Conservation (phyloP, 2,113 vertebrate genomes). For the Peromyscus leucopus region DNA sequence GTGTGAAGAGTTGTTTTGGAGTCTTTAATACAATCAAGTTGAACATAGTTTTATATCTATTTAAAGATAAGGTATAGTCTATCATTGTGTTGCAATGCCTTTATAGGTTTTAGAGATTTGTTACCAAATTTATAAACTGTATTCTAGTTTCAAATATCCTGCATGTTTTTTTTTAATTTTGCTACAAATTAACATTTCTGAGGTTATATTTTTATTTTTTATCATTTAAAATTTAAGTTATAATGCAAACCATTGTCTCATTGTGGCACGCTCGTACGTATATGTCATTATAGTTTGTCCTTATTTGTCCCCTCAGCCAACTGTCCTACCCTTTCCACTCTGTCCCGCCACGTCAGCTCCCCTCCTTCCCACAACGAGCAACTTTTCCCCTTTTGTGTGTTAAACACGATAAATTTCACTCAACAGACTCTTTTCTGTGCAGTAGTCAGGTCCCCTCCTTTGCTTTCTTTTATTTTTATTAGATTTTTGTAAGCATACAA, state of each 20-base stretch:
- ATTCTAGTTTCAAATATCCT: neutral
- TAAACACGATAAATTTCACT: conserved; percentile 8
- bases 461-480: neutral
- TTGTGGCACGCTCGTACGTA: neutral
- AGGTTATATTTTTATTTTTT: neutral
- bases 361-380: neutral
- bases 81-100: neutral
- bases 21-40: neutral
- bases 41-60: neutral
- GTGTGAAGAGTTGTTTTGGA: neutral
- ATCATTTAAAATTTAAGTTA: neutral
- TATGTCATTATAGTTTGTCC: neutral
- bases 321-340: neutral
- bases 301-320: neutral
- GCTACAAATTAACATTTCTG: neutral
- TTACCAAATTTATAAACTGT: neutral
- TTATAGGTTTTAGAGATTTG: neutral
- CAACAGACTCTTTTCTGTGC: neutral
- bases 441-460: neutral
- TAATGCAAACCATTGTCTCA: neutral
- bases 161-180: neutral
- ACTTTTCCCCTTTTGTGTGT: neutral
- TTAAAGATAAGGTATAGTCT: neutral
- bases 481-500: neutral
- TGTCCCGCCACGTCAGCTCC: neutral